These are phyloP conservation scores for Chionodraco myersi DNA, from an alignment of 2,113 vertebrate species.

Conservation along the genomic window DNA sequence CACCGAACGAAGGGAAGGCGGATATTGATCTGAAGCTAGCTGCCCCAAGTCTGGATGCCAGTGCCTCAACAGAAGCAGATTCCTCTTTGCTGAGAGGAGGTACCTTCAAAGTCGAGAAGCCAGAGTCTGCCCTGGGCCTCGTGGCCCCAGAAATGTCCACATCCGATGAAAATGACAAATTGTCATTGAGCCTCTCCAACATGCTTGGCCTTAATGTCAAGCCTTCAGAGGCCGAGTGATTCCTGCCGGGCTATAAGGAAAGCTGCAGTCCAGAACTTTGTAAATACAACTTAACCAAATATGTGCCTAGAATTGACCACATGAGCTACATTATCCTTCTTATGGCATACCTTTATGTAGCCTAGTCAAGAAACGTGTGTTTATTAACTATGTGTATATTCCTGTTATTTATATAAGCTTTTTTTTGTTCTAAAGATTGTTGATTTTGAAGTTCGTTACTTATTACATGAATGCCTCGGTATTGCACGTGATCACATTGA, in stretches of 20 bases:
- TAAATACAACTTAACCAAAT: conserved; percentile 52
- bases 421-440: conserved; percentile 31
- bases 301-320: conserved; percentile 3
- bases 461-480: conserved; percentile 29
- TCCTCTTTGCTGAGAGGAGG: conserved; percentile 59
- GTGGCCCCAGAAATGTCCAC: conserved; percentile 33
- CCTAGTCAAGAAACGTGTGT: conserved; percentile 17
- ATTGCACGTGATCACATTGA: conserved; percentile 31
- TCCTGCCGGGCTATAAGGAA: background rate
- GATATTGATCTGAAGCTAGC: conserved; percentile 38
- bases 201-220: conserved; percentile 78
- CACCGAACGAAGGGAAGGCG: conserved; percentile 38
- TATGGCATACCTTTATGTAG: background rate
- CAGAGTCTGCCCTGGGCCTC: conserved; percentile 39
- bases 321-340: background rate
- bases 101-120: conserved; percentile 78
- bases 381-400: conserved; percentile 58
- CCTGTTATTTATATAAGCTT: conserved; percentile 73
- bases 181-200: conserved; percentile 77
- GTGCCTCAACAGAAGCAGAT: conserved; percentile 31
- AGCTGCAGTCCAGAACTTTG: conserved; percentile 32
- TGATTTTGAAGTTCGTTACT: conserved; percentile 34
- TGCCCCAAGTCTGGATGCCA: conserved; percentile 12
- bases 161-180: conserved; percentile 62
- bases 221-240: conserved; percentile 48